These are phyloP conservation scores for Ditylenchus dipsaci DNA, from an alignment of 1,140 invertebrate species.

Conservation along the genomic window DNA sequence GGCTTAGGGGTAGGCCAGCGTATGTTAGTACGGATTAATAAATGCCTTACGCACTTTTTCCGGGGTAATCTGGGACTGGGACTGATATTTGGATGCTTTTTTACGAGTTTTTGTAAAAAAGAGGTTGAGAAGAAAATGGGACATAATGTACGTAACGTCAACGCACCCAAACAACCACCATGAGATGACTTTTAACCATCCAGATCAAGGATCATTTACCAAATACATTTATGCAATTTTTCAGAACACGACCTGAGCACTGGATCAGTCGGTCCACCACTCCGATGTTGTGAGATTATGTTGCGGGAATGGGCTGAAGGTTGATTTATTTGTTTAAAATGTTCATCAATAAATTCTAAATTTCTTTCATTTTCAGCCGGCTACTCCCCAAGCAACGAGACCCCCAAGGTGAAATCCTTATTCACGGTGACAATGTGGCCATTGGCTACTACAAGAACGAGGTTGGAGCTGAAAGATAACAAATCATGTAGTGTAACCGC, in stretches of 20 bases:
- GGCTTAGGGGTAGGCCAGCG: too few relatives aligned
- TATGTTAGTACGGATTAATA: too few relatives aligned
- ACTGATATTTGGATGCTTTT: too few relatives aligned
- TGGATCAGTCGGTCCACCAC: slow-evolving; percentile 82
- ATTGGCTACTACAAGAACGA: slow-evolving; percentile 87
- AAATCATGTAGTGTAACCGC: too few relatives aligned
- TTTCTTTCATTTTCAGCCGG: slow-evolving; percentile 58
- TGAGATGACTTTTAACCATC: too few relatives aligned
- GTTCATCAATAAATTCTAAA: not conserved
- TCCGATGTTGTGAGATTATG: slow-evolving; percentile 77
- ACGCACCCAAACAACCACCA: not conserved
- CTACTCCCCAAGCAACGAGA: slow-evolving; percentile 81
- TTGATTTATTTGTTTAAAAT: slow-evolving; percentile 53
- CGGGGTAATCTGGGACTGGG: too few relatives aligned
- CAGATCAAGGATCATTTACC: too few relatives aligned
- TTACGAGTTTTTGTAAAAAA: too few relatives aligned
- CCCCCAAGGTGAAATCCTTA: slow-evolving; percentile 87
- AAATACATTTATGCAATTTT: too few relatives aligned
- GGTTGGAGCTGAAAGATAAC: too few relatives aligned
- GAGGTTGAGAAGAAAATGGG: too few relatives aligned
- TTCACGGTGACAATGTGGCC: slow-evolving; percentile 83
- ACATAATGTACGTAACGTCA: not conserved
- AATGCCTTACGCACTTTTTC: too few relatives aligned
- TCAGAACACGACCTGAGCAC: slow-evolving; percentile 67
- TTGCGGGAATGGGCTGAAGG: slow-evolving; percentile 93